Conservation (phyloP, 2,888 invertebrate genomes). For the Stegophylla sp. region DNA sequence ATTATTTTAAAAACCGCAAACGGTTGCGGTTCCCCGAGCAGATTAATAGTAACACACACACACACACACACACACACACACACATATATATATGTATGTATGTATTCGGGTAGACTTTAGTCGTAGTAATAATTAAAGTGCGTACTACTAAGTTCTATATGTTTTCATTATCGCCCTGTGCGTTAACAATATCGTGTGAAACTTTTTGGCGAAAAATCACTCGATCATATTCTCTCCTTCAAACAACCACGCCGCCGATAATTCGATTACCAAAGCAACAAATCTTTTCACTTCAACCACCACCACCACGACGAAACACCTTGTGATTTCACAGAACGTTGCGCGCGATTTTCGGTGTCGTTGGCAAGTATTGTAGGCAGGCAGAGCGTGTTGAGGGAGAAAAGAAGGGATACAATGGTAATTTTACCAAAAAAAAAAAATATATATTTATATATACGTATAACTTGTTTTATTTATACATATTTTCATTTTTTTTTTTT, state of each 20-base stretch:
- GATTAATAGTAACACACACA: background rate
- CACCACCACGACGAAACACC: background rate
- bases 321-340: constrained; percentile 41
- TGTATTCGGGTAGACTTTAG: background rate
- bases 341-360: constrained; percentile 28
- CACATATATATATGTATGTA: constrained; percentile 4
- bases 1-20: constrained; percentile 43
- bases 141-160: constrained; percentile 20
- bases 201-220: background rate
- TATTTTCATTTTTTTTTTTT: background rate
- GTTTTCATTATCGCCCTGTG: background rate
- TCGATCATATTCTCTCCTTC: background rate
- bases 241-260: background rate
- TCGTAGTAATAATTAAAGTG: constrained; percentile 39
- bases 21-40: background rate
- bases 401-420: background rate
- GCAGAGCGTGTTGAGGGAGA: background rate
- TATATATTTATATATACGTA: too few species aligned
- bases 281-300: background rate
- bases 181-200: background rate
- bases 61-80: too few species aligned
- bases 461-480: too few species aligned
- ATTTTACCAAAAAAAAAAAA: too few species aligned
- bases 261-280: constrained; percentile 38
- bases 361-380: constrained; percentile 30